phyloP scores from a whole-genome alignment of 2,888 invertebrate species.

The Proisotoma minuta region DNA sequence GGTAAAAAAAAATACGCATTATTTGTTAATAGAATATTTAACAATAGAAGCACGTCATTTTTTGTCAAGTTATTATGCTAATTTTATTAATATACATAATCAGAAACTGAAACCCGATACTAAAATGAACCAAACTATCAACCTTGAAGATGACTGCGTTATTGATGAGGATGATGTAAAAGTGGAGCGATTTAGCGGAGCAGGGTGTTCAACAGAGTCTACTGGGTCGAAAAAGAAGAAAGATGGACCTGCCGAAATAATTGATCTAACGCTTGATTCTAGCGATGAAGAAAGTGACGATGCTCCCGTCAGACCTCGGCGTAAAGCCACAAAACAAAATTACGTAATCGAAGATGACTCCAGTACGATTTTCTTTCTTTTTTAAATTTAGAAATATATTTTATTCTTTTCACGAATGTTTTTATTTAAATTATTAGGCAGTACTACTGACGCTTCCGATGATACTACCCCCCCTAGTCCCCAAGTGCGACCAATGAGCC shows the following conservation, averaged over 20 bases:
- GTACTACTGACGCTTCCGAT: conserved; percentile 24
- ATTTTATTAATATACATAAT: neutral
- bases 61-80: too few species aligned
- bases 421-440: conserved; percentile 1
- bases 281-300: conserved; percentile 11
- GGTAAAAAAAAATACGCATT: conserved; percentile 5
- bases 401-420: neutral
- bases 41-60: too few species aligned
- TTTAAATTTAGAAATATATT: too few species aligned
- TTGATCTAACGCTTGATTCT: conserved; percentile 8
- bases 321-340: conserved; percentile 3
- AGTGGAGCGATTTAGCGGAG: neutral
- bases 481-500: conserved; percentile 18
- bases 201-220: neutral
- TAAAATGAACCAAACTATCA: conserved; percentile 22
- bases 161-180: conserved; percentile 16
- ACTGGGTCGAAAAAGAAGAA: neutral
- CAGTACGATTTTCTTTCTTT: too few species aligned
- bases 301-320: neutral
- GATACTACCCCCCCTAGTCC: conserved; percentile 3
- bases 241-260: neutral
- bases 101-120: conserved; percentile 8
- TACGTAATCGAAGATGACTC: conserved; percentile 14
- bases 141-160: conserved; percentile 33
- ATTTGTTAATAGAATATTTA: neutral